Evolutionary conservation across 2,888 invertebrate genomes (phyloP).

Genomic region (Cyclophora albipunctata): DNA sequence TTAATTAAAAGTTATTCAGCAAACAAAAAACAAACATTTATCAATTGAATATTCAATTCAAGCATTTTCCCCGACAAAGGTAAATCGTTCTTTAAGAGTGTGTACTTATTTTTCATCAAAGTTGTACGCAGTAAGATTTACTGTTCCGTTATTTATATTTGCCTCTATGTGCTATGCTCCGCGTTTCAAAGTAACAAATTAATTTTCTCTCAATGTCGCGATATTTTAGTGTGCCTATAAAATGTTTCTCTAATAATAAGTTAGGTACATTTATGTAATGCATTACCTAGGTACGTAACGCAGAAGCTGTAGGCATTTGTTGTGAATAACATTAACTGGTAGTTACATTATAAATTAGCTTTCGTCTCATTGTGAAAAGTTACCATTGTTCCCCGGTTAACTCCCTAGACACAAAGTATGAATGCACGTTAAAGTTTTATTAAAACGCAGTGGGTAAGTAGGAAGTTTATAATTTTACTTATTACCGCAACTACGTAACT

Average conservation of each 20-base stretch:
- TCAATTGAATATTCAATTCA: too few relatives aligned
- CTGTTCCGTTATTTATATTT: background rate
- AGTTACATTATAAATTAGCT: conserved; percentile 5
- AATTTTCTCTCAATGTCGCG: too few relatives aligned
- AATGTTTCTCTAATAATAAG: too few relatives aligned
- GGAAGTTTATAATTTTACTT: conserved; percentile 28
- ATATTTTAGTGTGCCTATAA: too few relatives aligned
- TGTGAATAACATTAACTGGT: background rate
- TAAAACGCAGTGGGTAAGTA: conserved; percentile 30
- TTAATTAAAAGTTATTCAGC: too few relatives aligned
- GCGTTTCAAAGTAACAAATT: too few relatives aligned
- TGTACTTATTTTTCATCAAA: background rate
- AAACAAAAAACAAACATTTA: too few relatives aligned
- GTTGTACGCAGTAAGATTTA: background rate
- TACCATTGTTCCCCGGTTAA: conserved; percentile 24
- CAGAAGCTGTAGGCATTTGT: background rate
- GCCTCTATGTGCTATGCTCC: background rate
- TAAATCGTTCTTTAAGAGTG: too few relatives aligned
- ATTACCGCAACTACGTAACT: conserved; percentile 13
- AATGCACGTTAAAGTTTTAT: conserved; percentile 41
- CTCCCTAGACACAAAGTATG: conserved; percentile 28
- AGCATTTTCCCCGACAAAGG: too few relatives aligned
- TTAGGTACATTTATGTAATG: too few relatives aligned
- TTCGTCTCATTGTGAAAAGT: conserved; percentile 30
- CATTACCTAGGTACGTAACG: too few relatives aligned